These are phyloP conservation scores for Nycticorax nycticorax DNA, from an alignment of 2,113 vertebrate genomes.

Conservation along the genomic window DNA sequence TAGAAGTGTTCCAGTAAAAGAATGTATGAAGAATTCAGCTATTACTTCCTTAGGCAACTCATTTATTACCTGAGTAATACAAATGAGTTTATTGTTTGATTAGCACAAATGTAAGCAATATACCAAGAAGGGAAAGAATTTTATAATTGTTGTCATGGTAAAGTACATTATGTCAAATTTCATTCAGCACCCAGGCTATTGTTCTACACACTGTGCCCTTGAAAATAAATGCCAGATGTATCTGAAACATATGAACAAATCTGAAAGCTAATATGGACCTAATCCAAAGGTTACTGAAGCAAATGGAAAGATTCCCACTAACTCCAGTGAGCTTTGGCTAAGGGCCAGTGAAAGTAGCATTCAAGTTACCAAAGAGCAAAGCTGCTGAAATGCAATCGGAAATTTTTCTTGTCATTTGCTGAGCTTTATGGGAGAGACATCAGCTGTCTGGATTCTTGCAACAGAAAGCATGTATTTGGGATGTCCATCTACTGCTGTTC, in stretches of 20 bases:
- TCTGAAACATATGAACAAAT: conserved; percentile 21
- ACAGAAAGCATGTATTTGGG: background rate
- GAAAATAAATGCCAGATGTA: conserved; percentile 20
- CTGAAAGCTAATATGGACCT: conserved; percentile 38
- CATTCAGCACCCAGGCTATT: background rate
- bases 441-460: background rate
- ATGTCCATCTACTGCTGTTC: background rate
- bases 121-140: background rate
- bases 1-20: background rate
- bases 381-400: background rate
- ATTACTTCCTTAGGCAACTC: background rate
- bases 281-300: conserved; percentile 14
- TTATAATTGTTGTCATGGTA: background rate
- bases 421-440: background rate
- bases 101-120: background rate
- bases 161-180: background rate
- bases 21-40: background rate
- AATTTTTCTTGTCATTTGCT: background rate
- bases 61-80: background rate
- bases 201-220: background rate
- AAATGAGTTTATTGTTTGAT: background rate
- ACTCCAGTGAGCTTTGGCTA: background rate
- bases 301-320: conserved; percentile 6
- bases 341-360: background rate
- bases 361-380: background rate